Percentiles rank a stretch among this genome's conserved stretches.
Evolutionary conservation across 2,888 invertebrate species (phyloP).

Genomic region (Cryptosula pallasiana): DNA sequence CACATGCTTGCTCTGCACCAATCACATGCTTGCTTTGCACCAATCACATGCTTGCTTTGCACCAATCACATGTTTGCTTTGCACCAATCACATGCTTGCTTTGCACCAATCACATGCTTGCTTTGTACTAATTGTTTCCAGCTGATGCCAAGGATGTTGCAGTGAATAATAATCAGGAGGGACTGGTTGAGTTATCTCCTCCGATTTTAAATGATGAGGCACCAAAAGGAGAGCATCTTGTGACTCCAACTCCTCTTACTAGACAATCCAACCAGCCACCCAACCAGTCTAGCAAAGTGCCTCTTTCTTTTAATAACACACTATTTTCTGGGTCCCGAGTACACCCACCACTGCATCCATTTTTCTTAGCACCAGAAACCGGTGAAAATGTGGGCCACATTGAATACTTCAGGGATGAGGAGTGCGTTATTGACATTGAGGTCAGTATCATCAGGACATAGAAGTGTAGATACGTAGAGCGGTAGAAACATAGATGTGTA

Average conservation of each 20-base stretch:
- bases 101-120: too few species aligned
- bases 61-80: too few species aligned
- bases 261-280: neutral
- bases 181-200: neutral
- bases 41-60: too few species aligned
- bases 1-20: too few species aligned
- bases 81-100: too few species aligned
- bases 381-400: neutral
- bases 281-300: neutral
- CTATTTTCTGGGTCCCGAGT: constrained; percentile 1
- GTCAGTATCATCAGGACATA: too few species aligned
- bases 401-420: neutral
- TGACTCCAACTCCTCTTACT: neutral
- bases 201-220: neutral
- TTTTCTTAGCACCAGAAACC: neutral
- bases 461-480: too few species aligned
- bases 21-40: too few species aligned
- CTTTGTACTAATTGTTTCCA: too few species aligned
- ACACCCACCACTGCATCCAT: neutral
- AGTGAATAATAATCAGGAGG: too few species aligned
- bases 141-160: too few species aligned
- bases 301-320: neutral
- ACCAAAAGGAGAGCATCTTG: neutral
- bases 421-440: neutral
- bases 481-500: too few species aligned